A percentile compares a stretch with the other conserved stretches of the same genome.
phyloP scores from a whole-genome alignment of 2,888 invertebrate genomes.

The Dastarcus helophoroides region DNA sequence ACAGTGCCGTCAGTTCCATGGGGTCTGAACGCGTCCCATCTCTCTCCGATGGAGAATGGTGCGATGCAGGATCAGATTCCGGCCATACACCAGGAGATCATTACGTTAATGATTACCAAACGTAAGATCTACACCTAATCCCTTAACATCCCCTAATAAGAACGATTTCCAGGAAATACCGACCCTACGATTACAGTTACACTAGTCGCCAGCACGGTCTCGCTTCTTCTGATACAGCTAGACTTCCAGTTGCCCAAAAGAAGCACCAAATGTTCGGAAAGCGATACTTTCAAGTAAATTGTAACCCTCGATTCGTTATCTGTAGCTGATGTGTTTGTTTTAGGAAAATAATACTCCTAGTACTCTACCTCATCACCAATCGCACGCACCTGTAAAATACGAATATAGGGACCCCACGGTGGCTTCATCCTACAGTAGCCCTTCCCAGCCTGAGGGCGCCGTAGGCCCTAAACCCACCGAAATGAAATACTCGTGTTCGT shows the following conservation, averaged over 20 bases:
- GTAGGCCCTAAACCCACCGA: slow-evolving; percentile 45
- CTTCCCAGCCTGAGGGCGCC: slow-evolving; percentile 36
- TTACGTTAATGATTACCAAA: slow-evolving; percentile 65
- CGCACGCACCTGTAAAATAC: slow-evolving; percentile 42
- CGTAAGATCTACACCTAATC: slow-evolving; percentile 30
- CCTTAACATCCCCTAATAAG: no score
- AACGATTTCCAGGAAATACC: slow-evolving; percentile 45
- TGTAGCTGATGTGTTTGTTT: slow-evolving; percentile 8
- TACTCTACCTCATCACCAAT: slow-evolving; percentile 21
- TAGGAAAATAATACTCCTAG: slow-evolving; percentile 26
- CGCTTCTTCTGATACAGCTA: slow-evolving; percentile 39
- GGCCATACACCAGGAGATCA: slow-evolving; percentile 51
- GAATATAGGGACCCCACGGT: slow-evolving; percentile 41
- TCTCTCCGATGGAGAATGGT: slow-evolving; percentile 82
- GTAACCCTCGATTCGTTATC: slow-evolving; percentile 2
- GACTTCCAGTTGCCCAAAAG: slow-evolving; percentile 66
- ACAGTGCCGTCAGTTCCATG: slow-evolving; percentile 88
- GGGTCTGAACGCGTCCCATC: slow-evolving; percentile 83
- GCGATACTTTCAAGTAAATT: slow-evolving; percentile 72
- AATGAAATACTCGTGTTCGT: slow-evolving; percentile 57
- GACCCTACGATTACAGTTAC: slow-evolving; percentile 64
- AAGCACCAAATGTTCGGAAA: slow-evolving; percentile 91
- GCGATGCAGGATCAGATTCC: slow-evolving; percentile 76
- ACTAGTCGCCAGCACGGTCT: slow-evolving; percentile 41
- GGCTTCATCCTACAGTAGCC: slow-evolving; percentile 28